Evolutionary conservation across 2,797 vertebrate species (phyloP), one percentile per base, ranked within the genome.

Genomic region (Lophius americanus): DNA sequence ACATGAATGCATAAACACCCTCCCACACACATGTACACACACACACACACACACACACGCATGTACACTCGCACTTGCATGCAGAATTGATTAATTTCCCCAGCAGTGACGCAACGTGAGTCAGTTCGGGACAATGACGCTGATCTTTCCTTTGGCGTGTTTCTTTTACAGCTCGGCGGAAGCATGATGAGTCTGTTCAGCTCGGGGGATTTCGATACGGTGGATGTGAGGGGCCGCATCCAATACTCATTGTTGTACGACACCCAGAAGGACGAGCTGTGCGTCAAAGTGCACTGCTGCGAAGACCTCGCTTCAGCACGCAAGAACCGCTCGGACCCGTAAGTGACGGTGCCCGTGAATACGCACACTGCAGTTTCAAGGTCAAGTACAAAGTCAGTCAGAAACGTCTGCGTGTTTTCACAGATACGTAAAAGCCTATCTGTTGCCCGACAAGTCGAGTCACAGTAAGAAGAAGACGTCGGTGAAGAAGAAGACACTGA

Each of bases 341-440:
- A 89, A 94, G 98, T 95, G 82, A 65, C 42, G 3, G 58, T 55
- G 32, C 23, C 35, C 62, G 72, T 52, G 51, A 49, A 36, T 52
- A 59, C 64, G 50, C 49, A 39, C 48, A 12, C 36, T 11, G 14
- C 36, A 66, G 58, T 61, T 13, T 35, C 55, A 59, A 14, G 4
- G 37, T 51, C 35, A 51, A 13, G 7, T 41, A 23, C 13, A n/a
- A 55, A 68, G 37, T 62, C 48, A 59, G 44, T 59, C 9, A 51
- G 48, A 33, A n/a, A 6, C 37, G 6, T 57, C 5, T 13, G 38
- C 9, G 4, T 61, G 54, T 41, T 60, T 75, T 73, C 59, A 52
- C 91, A 99, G 98, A 84, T 99, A 99, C 51, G 95, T 99, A 53
- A 99, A 99, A 90, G 92, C 92, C 3, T 99, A 99, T 89, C 95